Percentiles rank a stretch among this genome's conserved stretches.
Conservation (phyloP, 2,888 invertebrate genomes). For the Hirtodrosophila histrioides region DNA sequence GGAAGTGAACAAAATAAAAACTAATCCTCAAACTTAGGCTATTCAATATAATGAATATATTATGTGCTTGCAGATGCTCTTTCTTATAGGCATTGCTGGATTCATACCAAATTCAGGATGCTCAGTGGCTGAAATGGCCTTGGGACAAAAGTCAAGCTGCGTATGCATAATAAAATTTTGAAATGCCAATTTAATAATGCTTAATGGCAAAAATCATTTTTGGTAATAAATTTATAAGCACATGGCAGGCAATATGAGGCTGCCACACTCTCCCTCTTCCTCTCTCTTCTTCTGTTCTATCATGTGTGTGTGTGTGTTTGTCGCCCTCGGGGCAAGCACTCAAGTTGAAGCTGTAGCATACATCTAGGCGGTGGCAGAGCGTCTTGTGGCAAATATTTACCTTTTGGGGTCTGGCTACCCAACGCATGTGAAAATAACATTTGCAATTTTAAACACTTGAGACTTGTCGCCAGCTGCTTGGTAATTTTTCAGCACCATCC, state of each 20-base stretch:
- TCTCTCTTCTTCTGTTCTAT: conserved; percentile 10
- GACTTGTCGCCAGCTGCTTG: conserved; percentile 66
- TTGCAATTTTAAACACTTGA: conserved; percentile 79
- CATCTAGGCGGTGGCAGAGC: conserved; percentile 37
- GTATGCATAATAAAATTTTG: conserved; percentile 67
- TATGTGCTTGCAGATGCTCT: conserved; percentile 1
- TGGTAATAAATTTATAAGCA: conserved; percentile 76
- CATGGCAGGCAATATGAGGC: conserved; percentile 21
- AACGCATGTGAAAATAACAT: conserved; percentile 76
- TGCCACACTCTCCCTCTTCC: conserved; percentile 7
- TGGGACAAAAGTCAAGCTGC: conserved; percentile 60
- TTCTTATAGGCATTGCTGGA: conserved; percentile 2
- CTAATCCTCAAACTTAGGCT: no score
- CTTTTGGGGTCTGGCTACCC: conserved; percentile 51
- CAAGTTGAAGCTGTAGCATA: conserved; percentile 47
- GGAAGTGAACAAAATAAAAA: no score
- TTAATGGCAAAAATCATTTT: conserved; percentile 81
- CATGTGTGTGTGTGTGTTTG: conserved; percentile 32
- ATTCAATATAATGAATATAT: no score
- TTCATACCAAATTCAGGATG: conserved; percentile 9
- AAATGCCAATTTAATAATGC: conserved; percentile 82
- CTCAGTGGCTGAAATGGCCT: conserved; percentile 24
- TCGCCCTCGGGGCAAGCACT: conserved; percentile 52
- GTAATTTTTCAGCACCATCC: conserved; percentile 42
- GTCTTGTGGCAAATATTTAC: conserved; percentile 74